Percentiles rank a stretch among this genome's conserved stretches.
Conservation (phyloP, 23 tunicate species). For the Halocynthia aurantium region DNA sequence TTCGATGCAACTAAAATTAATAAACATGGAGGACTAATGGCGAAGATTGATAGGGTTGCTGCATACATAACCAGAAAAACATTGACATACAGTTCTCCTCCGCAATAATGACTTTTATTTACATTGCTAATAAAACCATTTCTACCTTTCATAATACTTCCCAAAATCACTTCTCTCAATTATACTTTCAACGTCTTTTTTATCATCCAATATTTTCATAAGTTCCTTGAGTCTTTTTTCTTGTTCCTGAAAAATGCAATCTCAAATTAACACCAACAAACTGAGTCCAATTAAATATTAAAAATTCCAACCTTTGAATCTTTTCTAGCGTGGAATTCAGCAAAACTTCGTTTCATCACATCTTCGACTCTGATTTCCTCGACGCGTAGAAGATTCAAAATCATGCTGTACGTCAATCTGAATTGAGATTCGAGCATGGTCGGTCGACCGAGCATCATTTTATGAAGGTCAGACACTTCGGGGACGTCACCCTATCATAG, state of each 20-base stretch:
- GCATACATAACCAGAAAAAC: too few relatives aligned
- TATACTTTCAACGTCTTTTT: slow-evolving; percentile 1
- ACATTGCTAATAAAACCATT: not conserved
- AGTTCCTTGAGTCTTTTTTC: slow-evolving; percentile 18
- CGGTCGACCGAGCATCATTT: slow-evolving; percentile 97
- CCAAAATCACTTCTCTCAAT: slow-evolving; percentile 17
- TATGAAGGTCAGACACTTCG: slow-evolving; percentile 75
- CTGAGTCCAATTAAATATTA: not conserved
- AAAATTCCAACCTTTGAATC: slow-evolving; percentile 45
- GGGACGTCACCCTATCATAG: slow-evolving; percentile 67
- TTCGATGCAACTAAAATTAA: slow-evolving; percentile 50
- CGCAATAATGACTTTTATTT: too few relatives aligned
- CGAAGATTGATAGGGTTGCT: too few relatives aligned
- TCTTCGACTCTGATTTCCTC: slow-evolving; percentile 96
- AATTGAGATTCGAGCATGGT: slow-evolving; percentile 93
- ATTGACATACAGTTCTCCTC: too few relatives aligned
- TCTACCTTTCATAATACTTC: slow-evolving; percentile 19
- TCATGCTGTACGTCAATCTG: slow-evolving; percentile 97
- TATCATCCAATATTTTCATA: not conserved
- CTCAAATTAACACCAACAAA: not conserved
- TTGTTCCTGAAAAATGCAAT: slow-evolving; percentile 9
- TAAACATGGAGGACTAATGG: not conserved
- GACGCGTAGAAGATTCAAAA: slow-evolving; percentile 90
- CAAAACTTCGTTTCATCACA: slow-evolving; percentile 96
- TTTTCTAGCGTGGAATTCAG: slow-evolving; percentile 88